Evolutionary conservation across 2,888 invertebrate genomes (phyloP).

Genomic region (Cybosia mesomella): DNA sequence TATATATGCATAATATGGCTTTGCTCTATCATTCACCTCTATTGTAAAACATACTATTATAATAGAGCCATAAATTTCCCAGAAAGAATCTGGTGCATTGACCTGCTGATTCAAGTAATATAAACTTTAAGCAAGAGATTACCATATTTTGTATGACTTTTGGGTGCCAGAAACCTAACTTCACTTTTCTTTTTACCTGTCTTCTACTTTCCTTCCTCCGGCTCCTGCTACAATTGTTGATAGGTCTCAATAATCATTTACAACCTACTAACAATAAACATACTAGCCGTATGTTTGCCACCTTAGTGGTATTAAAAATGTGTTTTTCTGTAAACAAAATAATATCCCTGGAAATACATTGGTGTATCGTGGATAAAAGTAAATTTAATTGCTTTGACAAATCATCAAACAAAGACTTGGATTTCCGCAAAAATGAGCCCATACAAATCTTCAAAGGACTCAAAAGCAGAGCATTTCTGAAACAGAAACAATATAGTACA

Average conservation of each 20-base stretch:
- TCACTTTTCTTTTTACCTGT: neutral
- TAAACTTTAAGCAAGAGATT: no score
- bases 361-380: constrained; percentile 11
- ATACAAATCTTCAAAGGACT: constrained; percentile 20
- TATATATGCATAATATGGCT: no score
- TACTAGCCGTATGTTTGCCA: neutral
- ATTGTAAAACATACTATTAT: no score
- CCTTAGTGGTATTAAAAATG: neutral
- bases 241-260: no score
- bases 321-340: constrained; percentile 10
- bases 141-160: no score
- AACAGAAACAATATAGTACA: constrained; percentile 17
- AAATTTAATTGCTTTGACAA: constrained; percentile 20
- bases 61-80: no score
- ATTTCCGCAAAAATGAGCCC: constrained; percentile 17
- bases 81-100: no score
- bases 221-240: no score
- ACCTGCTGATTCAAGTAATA: no score
- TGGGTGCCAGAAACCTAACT: neutral
- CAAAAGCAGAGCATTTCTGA: constrained; percentile 20
- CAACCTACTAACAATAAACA: no score
- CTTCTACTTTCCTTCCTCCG: neutral
- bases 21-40: no score
- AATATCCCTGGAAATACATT: constrained; percentile 12
- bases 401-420: constrained; percentile 17